Evolutionary conservation across 2,797 vertebrate genomes (phyloP), one percentile per base, ranked within the genome.

Genomic region (Notamacropus eugenii): DNA sequence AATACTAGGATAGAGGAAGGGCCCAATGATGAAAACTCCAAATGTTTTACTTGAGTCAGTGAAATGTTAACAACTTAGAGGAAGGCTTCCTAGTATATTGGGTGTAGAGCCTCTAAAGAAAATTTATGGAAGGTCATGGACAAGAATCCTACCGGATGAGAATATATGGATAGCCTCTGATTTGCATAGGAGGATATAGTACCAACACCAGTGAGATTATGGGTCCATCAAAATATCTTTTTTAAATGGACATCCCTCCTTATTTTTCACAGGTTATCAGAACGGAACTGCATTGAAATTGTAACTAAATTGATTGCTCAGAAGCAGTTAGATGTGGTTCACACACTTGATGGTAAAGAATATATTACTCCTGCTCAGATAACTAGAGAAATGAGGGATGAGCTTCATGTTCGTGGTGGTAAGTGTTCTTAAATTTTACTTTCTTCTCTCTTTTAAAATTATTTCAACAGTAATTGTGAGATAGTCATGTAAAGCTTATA

Each of bases 281-380:
- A 99, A 97, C 99, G 99, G 95, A 99, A 99, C 91, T 99, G 99
- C 97, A 99, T 99, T 96, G 99, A 99, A 98, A 99, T 99, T 13
- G 99, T 99, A 58, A 98, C 99, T 27, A 99, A 99, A 93, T 96
- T 99, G 96, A 99, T 99, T 1, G 98, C 99, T 12, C 99, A 99
- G 29, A 99, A 99, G 98, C 99, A 99, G 97, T 96, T 99, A 98
- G 99, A 99, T 92, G 99, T 99, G 95, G 99, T 99, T 95, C 99
- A 99, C 98, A 99, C 99, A 0, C 98, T 99, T 34, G 99, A 99
- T 97, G 99, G 99, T 4, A 99, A 99, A 96, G 99, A 99, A 97
- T 99, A 99, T 97, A 98, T 99, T 97, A 99, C 99, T 91, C 99
- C 99, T 19, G 98, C 99, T 0, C 99, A 99, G 95, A 99, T 99